Base-by-base conservation (phyloP, 2,797 vertebrate species). In the Perodicticus potto region DNA sequence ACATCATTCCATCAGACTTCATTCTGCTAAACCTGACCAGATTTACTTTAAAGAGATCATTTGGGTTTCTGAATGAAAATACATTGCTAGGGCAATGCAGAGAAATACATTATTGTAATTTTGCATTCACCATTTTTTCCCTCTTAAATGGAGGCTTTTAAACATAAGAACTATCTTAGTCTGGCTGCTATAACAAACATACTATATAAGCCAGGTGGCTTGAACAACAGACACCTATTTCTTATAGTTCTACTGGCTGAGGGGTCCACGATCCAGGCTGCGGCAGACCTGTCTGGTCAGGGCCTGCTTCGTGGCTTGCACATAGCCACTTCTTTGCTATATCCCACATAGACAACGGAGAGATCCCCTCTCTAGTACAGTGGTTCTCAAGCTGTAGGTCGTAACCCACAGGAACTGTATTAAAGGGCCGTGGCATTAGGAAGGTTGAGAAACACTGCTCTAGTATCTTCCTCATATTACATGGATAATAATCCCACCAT, bases 41-140 rank as follows among this genome's bases (percentile, higher is more conserved):
- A 86, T 73, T 91, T 63, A 93, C 40, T 40, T 89, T 20, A 95
- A 80, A 13, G 29, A 67, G 49, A 70, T 43, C 86, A 49, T 63
- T 73, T 45, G 12, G 22, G 23, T 80, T 82, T 43, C 72, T 83
- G 5, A 80, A 78, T 63, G 72, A 96, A 86, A 97, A 92, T 57
- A 87, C 94, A 57, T 55, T 85, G 45, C 78, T 37, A 78, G 16
- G 37, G 53, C 29, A 59, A 94, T 23, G 63, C 17, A 57, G 13
- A 92, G 32, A 93, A 43, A 90, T 70, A 55, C 8, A 78, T 37
- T 85, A 77, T 32, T n/a, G 13, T 16, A 81, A 57, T 59, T 86
- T 88, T 90, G 89, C 53, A 67, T 78, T 86, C 69, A 34, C 16
- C 92, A 40, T 12, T 2, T 40, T 83, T 86, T 3, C 0, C 53